These are phyloP conservation scores for Deilephila porcellus DNA, from an alignment of 2,888 invertebrate species.

Conservation along the genomic window DNA sequence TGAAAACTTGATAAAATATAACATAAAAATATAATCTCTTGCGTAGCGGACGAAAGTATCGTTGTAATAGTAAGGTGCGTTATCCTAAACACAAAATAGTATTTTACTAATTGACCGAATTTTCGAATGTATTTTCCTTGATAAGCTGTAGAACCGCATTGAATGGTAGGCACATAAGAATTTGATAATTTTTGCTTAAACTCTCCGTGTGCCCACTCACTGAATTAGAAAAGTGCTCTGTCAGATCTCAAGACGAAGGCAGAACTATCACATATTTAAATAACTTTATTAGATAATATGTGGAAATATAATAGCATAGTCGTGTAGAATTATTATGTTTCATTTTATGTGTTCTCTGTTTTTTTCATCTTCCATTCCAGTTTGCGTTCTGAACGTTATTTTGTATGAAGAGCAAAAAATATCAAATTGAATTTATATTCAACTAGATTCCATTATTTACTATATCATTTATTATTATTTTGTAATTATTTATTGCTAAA, in stretches of 20 bases:
- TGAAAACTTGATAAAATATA: not conserved
- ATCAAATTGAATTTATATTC: slow-evolving; percentile 51
- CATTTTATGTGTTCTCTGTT: slow-evolving; percentile 25
- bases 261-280: slow-evolving; percentile 33
- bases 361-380: slow-evolving; percentile 64
- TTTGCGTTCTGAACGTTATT: slow-evolving; percentile 54
- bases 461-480: slow-evolving; percentile 59
- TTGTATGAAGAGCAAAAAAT: slow-evolving; percentile 43
- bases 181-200: slow-evolving; percentile 15
- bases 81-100: not conserved
- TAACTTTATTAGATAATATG: slow-evolving; percentile 42
- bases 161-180: slow-evolving; percentile 11
- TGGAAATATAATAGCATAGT: slow-evolving; percentile 37
- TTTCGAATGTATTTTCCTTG: slow-evolving; percentile 20
- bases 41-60: not conserved
- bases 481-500: slow-evolving; percentile 82
- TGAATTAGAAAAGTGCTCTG: slow-evolving; percentile 32
- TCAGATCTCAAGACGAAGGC: slow-evolving; percentile 50
- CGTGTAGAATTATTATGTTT: slow-evolving; percentile 22
- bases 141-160: slow-evolving; percentile 1
- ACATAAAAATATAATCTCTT: not conserved
- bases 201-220: slow-evolving; percentile 8
- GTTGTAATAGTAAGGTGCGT: not conserved
- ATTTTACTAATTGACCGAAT: slow-evolving; percentile 13
- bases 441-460: slow-evolving; percentile 60